These are phyloP conservation scores for Gymnoscelis rufifasciata DNA, from an alignment of 2,888 invertebrate species.

Conservation along the genomic window DNA sequence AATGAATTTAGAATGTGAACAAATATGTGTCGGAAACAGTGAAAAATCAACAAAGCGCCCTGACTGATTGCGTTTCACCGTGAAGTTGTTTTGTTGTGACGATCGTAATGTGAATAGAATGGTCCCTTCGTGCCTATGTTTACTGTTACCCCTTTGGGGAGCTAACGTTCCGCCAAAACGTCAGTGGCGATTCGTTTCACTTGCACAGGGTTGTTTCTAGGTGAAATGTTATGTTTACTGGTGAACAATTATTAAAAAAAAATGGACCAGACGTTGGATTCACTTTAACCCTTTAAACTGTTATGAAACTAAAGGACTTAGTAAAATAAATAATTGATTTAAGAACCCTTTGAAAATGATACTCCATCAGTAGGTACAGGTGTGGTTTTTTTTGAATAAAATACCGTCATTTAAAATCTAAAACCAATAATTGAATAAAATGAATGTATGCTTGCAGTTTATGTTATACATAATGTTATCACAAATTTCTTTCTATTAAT, in stretches of 20 bases:
- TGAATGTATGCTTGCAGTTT: too few species aligned
- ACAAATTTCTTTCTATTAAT: too few species aligned
- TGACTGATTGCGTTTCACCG: constrained; percentile 55
- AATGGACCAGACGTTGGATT: background rate
- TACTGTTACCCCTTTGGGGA: constrained; percentile 48
- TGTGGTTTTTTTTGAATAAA: too few species aligned
- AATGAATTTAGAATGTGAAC: too few species aligned
- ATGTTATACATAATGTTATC: too few species aligned
- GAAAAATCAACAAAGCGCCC: constrained; percentile 15
- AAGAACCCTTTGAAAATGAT: too few species aligned
- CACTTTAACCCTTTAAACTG: too few species aligned
- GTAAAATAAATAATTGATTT: too few species aligned
- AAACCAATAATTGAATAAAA: too few species aligned
- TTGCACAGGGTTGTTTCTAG: constrained; percentile 39
- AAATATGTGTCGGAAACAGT: constrained; percentile 4
- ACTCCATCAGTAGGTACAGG: too few species aligned
- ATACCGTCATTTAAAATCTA: too few species aligned
- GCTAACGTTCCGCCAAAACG: constrained; percentile 64
- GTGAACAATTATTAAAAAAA: background rate
- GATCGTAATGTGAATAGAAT: constrained; percentile 57
- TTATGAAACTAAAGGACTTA: too few species aligned
- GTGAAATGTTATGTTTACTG: background rate
- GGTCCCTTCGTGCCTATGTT: constrained; percentile 32
- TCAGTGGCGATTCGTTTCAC: constrained; percentile 62
- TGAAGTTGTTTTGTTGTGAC: constrained; percentile 56